Conservation (phyloP, 2,797 vertebrate genomes). For the Myotis planiceps region DNA sequence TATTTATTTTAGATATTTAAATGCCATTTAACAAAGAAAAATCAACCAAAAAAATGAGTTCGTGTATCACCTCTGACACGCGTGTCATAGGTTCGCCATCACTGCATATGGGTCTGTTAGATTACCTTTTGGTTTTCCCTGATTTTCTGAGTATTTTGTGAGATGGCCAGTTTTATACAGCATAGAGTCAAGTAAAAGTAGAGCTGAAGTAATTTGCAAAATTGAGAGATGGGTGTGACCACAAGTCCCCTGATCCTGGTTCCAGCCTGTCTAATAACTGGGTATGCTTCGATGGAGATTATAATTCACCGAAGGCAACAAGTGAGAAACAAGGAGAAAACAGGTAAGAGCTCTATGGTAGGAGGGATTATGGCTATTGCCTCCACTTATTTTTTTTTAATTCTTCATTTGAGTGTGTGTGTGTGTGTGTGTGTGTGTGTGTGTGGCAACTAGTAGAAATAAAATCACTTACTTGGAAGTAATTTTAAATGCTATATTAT, state of each 20-base stretch:
- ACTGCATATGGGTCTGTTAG: not conserved
- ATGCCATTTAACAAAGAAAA: too few species aligned
- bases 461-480: not conserved
- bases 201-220: not conserved
- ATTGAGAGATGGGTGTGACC: not conserved
- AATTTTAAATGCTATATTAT: not conserved
- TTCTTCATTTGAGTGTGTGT: not conserved
- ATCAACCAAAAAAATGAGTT: too few species aligned
- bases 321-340: not conserved
- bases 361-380: not conserved
- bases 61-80: too few species aligned
- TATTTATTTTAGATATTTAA: too few species aligned
- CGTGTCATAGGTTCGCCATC: too few species aligned
- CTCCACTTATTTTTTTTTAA: not conserved
- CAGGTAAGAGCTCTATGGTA: not conserved
- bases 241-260: not conserved
- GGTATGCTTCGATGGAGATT: not conserved
- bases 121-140: not conserved
- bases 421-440: not conserved
- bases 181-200: not conserved
- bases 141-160: not conserved
- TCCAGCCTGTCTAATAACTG: not conserved
- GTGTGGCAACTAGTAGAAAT: not conserved
- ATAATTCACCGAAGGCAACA: slow-evolving; percentile 17
- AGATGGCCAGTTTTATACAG: not conserved